These are phyloP conservation scores for Sogatella furcifera DNA, from an alignment of 1,140 invertebrate genomes.

Conservation along the genomic window DNA sequence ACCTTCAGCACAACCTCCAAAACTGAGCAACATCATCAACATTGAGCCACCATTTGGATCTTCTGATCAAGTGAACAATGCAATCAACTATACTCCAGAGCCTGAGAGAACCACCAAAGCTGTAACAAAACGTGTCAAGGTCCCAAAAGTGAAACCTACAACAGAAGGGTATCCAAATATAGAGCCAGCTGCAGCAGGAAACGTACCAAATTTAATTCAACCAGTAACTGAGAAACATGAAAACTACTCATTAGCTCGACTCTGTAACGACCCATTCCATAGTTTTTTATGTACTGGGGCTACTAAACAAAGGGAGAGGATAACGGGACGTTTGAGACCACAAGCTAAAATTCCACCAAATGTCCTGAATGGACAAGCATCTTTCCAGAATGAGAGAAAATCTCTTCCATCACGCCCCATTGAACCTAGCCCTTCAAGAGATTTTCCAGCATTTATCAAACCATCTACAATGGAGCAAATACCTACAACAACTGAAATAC, in stretches of 20 bases:
- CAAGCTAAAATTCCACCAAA: not conserved
- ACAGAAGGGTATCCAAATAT: not conserved
- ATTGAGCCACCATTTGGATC: too few species aligned
- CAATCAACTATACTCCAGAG: too few species aligned
- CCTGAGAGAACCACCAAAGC: too few species aligned
- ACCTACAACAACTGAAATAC: too few species aligned
- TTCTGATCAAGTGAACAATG: too few species aligned
- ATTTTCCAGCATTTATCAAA: too few species aligned
- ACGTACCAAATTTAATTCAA: not conserved
- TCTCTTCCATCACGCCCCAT: not conserved
- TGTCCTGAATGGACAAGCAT: not conserved
- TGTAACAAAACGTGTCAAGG: too few species aligned
- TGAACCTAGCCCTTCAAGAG: too few species aligned
- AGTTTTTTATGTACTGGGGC: not conserved
- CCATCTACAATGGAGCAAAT: too few species aligned
- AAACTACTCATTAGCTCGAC: not conserved
- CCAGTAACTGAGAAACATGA: not conserved
- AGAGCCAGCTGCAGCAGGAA: not conserved
- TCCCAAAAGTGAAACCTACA: not conserved
- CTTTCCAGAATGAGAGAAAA: not conserved
- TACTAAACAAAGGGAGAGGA: not conserved
- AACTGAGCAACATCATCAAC: too few species aligned
- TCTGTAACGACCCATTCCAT: not conserved
- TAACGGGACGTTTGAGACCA: not conserved
- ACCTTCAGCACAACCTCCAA: too few species aligned